phyloP scores from a whole-genome alignment of 2,888 invertebrate genomes.

The Dynastes grantii region DNA sequence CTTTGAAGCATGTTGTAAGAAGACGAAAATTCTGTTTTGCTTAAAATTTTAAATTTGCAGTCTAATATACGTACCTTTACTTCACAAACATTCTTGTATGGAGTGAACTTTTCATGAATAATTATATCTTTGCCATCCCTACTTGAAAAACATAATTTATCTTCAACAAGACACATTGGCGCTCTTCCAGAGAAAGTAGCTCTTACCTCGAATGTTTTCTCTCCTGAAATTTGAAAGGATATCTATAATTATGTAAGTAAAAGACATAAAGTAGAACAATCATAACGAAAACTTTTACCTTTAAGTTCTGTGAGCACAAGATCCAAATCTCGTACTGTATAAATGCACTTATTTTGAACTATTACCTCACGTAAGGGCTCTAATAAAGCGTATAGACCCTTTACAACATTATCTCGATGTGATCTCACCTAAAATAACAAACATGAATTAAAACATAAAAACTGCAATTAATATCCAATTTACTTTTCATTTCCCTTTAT shows the following conservation, averaged over 20 bases:
- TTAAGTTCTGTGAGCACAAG: constrained; percentile 77
- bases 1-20: background rate
- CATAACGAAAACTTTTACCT: constrained; percentile 63
- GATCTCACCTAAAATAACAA: constrained; percentile 67
- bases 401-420: constrained; percentile 72
- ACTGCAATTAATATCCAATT: background rate
- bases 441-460: background rate
- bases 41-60: background rate
- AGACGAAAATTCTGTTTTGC: background rate
- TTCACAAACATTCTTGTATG: constrained; percentile 73
- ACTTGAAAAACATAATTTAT: constrained; percentile 71
- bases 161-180: constrained; percentile 72
- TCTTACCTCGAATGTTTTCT: constrained; percentile 70
- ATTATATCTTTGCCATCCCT: constrained; percentile 74
- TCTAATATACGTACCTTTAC: constrained; percentile 70
- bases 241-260: background rate
- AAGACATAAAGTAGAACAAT: background rate
- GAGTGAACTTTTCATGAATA: constrained; percentile 72
- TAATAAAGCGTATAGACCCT: constrained; percentile 73
- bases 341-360: constrained; percentile 72
- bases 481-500: too few species aligned
- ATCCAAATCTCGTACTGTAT: constrained; percentile 77
- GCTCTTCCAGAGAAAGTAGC: constrained; percentile 75
- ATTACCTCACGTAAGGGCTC: constrained; percentile 79
- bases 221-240: constrained; percentile 40